A percentile compares a stretch with the other conserved stretches of the same genome.
Evolutionary conservation across 2,113 vertebrate species (phyloP).

Genomic region (Cyphotilapia sp.): DNA sequence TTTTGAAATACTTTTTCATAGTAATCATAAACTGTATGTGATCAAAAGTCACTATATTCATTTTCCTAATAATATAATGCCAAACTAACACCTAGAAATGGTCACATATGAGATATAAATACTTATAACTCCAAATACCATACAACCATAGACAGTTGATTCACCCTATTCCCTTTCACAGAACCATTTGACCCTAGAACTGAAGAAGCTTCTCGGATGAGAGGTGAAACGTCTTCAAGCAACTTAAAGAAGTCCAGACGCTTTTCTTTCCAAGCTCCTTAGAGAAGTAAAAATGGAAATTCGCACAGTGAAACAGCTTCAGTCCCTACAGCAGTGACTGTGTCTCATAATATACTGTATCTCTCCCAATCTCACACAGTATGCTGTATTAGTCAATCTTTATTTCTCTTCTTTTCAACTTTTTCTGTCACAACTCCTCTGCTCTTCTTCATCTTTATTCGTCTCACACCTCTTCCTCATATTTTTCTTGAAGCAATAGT

Average conservation of each 20-base stretch:
- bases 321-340: too few relatives aligned
- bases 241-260: not conserved
- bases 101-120: not conserved
- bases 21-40: not conserved
- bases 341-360: too few relatives aligned
- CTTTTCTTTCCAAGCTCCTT: too few relatives aligned
- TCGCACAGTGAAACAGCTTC: too few relatives aligned
- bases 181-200: not conserved
- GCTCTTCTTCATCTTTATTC: too few relatives aligned
- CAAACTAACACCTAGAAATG: not conserved
- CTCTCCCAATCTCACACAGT: too few relatives aligned
- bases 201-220: not conserved
- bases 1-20: not conserved
- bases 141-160: not conserved
- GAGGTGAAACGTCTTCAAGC: not conserved
- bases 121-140: not conserved
- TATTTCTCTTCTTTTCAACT: too few relatives aligned
- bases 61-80: fast-evolving
- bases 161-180: not conserved
- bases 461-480: too few relatives aligned
- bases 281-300: too few relatives aligned
- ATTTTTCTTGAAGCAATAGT: too few relatives aligned
- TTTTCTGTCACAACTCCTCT: too few relatives aligned
- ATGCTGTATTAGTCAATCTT: too few relatives aligned
- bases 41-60: not conserved